Evolutionary conservation across 2,888 invertebrate genomes (phyloP).

Genomic region (Chrysolina oricalcia): DNA sequence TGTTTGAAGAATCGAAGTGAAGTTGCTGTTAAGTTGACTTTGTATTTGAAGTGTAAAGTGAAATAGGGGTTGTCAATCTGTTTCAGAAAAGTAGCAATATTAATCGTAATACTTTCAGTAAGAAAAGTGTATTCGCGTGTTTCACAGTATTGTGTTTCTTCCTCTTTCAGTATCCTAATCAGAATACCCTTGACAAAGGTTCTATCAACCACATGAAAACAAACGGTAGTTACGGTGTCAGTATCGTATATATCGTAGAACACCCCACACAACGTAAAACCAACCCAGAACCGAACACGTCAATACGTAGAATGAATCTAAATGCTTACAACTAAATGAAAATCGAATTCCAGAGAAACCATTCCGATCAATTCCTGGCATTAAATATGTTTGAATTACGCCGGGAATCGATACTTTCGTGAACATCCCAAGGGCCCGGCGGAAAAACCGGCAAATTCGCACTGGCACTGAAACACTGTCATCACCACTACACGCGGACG

Average conservation of each 20-base stretch:
- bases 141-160: too few relatives aligned
- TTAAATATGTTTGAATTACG: slow-evolving; percentile 41
- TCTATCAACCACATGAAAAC: not conserved
- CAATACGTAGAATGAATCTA: slow-evolving; percentile 9
- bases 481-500: slow-evolving; percentile 18
- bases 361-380: slow-evolving; percentile 55
- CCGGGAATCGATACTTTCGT: slow-evolving; percentile 25
- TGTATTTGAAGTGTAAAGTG: too few relatives aligned
- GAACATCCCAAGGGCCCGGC: slow-evolving; percentile 21
- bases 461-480: not conserved
- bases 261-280: too few relatives aligned
- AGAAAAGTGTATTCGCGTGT: too few relatives aligned
- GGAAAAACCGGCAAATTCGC: not conserved
- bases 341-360: slow-evolving; percentile 52
- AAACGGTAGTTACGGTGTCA: too few relatives aligned
- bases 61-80: too few relatives aligned
- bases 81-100: too few relatives aligned
- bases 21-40: too few relatives aligned
- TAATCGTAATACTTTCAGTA: too few relatives aligned
- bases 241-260: not conserved
- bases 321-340: slow-evolving; percentile 31
- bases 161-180: too few relatives aligned
- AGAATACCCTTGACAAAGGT: too few relatives aligned
- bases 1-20: too few relatives aligned
- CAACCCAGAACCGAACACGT: slow-evolving; percentile 3